phyloP scores from a whole-genome alignment of 2,888 invertebrate species.

The Lottia gigantea region DNA sequence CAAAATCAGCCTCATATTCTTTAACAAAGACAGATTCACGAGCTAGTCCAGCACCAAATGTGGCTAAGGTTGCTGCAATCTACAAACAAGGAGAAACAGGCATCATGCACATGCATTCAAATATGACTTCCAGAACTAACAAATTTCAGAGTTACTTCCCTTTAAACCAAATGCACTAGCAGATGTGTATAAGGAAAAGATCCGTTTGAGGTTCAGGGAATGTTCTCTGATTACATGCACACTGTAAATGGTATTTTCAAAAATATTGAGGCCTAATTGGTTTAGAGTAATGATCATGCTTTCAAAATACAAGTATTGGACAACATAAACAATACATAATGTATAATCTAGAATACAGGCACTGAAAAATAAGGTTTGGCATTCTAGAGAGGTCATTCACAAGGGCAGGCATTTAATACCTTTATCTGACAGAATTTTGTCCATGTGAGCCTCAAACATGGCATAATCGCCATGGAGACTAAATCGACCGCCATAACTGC shows the following conservation, averaged over 20 bases:
- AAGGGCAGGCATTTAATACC: constrained; percentile 32
- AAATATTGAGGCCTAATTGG: too few relatives aligned
- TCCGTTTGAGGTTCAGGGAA: too few relatives aligned
- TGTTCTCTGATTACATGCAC: too few relatives aligned
- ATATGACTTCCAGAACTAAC: too few relatives aligned
- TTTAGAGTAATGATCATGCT: too few relatives aligned
- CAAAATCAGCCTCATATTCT: constrained; percentile 64
- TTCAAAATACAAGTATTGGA: too few relatives aligned
- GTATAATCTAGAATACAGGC: too few relatives aligned
- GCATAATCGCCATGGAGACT: constrained; percentile 42
- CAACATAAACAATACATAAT: too few relatives aligned
- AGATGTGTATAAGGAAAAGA: too few relatives aligned
- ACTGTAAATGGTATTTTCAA: too few relatives aligned
- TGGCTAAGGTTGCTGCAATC: constrained; percentile 94
- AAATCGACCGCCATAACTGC: constrained; percentile 61
- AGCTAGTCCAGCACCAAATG: constrained; percentile 78
- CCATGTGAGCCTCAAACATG: constrained; percentile 44
- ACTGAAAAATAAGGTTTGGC: background rate
- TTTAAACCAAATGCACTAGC: too few relatives aligned
- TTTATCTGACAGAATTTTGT: constrained; percentile 38
- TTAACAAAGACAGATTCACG: constrained; percentile 65
- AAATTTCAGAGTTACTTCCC: too few relatives aligned
- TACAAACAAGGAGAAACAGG: constrained; percentile 34
- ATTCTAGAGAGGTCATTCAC: constrained; percentile 10
- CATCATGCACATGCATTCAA: constrained; percentile 6